Conservation (phyloP, 2,113 vertebrate genomes). For the Paraplagusia blochii region DNA sequence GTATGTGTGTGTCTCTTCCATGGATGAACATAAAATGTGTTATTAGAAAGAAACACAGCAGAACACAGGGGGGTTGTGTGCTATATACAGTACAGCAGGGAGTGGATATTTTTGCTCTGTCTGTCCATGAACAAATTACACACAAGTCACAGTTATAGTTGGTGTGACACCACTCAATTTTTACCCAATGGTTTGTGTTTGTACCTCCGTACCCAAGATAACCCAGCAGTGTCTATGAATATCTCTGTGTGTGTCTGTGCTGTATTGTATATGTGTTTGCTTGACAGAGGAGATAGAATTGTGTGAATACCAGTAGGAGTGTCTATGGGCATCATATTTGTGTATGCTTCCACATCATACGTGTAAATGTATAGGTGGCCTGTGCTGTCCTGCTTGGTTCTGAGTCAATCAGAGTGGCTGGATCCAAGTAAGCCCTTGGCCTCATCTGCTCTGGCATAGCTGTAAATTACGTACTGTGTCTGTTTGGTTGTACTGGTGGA, state of each 20-base stretch:
- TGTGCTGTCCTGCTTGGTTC: conserved; percentile 50
- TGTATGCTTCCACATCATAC: conserved; percentile 13
- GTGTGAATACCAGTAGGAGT: conserved; percentile 13
- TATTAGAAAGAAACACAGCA: conserved; percentile 26
- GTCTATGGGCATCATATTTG: conserved; percentile 19
- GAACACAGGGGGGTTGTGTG: conserved; percentile 38
- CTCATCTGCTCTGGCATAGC: conserved; percentile 71
- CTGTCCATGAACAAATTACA: conserved; percentile 59
- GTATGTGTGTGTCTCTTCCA: conserved; percentile 20
- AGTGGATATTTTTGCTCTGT: conserved; percentile 64
- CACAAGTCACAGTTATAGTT: conserved; percentile 63
- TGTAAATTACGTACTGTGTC: conserved; percentile 71
- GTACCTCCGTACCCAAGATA: conserved; percentile 64
- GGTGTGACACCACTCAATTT: conserved; percentile 73
- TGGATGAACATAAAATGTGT: conserved; percentile 36
- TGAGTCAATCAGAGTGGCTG: conserved; percentile 37
- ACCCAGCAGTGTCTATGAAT: conserved; percentile 59
- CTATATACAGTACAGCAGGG: conserved; percentile 54
- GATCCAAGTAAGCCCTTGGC: conserved; percentile 43
- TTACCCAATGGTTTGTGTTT: conserved; percentile 67
- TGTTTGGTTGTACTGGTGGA: conserved; percentile 41
- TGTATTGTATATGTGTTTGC: conserved; percentile 23
- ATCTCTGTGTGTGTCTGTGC: too few species aligned
- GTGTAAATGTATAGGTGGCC: conserved; percentile 13
- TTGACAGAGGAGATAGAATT: conserved; percentile 3